Base-by-base conservation (phyloP, 2,888 invertebrate species). In the Rhamnusium bicolor region DNA sequence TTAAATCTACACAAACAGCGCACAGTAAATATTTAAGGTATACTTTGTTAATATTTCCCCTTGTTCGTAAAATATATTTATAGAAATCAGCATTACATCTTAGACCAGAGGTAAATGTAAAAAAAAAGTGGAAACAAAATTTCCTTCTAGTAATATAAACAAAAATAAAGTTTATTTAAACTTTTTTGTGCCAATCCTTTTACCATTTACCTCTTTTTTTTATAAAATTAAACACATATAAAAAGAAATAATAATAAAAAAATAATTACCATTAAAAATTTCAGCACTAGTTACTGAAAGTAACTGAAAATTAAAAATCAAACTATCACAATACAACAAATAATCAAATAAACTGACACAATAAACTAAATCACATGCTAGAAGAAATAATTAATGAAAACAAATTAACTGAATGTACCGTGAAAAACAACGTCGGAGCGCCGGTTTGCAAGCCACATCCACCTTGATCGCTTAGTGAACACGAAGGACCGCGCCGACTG, bases 401-500 rank as follows among this genome's bases (percentile, higher is more conserved):
- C 29, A 40, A 27, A 65, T 51, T 8, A 49, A 65, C 16, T 63
- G 19, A 12, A 14, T 65, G 21, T 65, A 65, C 65, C 65, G 65
- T 65, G 32, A 53, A 16, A 51, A 32, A 61, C 51, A 29, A n/a
- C 58, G 65, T 65, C 65, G 65, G 14, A 53, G 47, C 65, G 65
- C 65, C 63, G 49, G 40, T 53, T 16, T 32, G 65, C 51, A 32
- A 40, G 29, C 53, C 19, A 51, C 58, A 65, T 65, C 65, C 53
- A 65, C 51, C 49, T 32, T 18, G 29, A 8, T 14, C 49, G 56
- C 40, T 69, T 46, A 74, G 69, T 72, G 74, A 78, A 75, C 75
- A 75, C 77, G 74, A 71, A 58, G 72, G 67, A 75, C 65, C 75
- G 77, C 77, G 77, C 73, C 73, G 74, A 78, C 77, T 75, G 77